Evolutionary conservation across 2,888 invertebrate species (phyloP), one percentile per base, ranked within the genome.

Genomic region (Loripinus fragilis): DNA sequence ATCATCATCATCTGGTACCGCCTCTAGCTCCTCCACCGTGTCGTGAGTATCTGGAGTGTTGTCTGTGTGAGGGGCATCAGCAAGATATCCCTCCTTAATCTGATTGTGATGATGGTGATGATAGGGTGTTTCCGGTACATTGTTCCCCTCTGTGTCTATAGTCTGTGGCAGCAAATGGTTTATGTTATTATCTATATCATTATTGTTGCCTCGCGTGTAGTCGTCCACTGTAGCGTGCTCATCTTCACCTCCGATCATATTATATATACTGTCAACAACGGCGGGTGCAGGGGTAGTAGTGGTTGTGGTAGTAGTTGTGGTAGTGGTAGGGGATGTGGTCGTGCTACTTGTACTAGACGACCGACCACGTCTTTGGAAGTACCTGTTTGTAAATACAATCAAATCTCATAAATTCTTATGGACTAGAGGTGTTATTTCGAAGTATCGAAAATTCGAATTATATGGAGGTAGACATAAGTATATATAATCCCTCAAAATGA

Each of bases 241-340:
- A 15, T 52, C 15, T 30, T n/a, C 48, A 3, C 55, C 67, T 15
- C 67, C 66, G n/a, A 67, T 67, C 10, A 64, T 35, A 17, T 74
- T 52, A 20, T 52, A 60, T 17, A 67, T 72, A 20, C 42, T 30
- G 45, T 65, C 64, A 33, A 64, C 72, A 30, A 50, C 55, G 2
- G 41, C 25, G 7, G 71, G 74, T 2, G 71, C 66, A 0, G n/a
- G 38, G n/a, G 33, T 17, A 25, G 66, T 50, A 17, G 74, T 65
- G 5, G 66, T 77, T 0, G 80, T 76, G 12, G 79, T 79, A 15
- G 79, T 76, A 28, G 85, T 77, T 0, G 74, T 60, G 12, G 81
- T 72, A 15, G 77, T 70, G 33, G 77, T 68, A 12, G 76, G 64
- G 8, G 79, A 69, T 0, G 68, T 69, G 7, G 23, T 55, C 2